Evolutionary conservation across 1,140 invertebrate species (phyloP).

Genomic region (Caenorhabditis latens): DNA sequence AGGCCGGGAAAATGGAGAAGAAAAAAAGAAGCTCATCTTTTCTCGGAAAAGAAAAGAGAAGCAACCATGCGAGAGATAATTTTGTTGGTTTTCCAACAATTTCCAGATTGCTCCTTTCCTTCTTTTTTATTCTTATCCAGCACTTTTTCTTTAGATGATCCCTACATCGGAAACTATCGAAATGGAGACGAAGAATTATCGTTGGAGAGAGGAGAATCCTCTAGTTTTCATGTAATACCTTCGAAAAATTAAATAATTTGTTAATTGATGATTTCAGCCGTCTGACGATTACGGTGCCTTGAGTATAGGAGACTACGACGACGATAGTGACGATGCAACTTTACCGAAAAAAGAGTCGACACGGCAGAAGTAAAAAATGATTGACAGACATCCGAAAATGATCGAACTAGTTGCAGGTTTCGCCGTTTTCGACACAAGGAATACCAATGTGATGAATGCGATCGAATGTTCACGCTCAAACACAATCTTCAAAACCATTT

Average conservation of each 20-base stretch:
- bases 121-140: background rate
- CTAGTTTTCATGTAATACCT: background rate
- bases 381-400: background rate
- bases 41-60: slow-evolving; percentile 1
- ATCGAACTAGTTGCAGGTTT: slow-evolving; percentile 21
- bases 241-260: background rate
- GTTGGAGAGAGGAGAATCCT: slow-evolving; percentile 18
- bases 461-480: slow-evolving; percentile 49
- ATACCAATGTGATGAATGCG: slow-evolving; percentile 53
- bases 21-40: background rate
- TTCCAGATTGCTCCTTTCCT: slow-evolving; percentile 28
- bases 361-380: background rate
- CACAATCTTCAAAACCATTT: slow-evolving; percentile 51
- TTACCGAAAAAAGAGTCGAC: background rate
- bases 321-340: background rate
- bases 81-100: slow-evolving; percentile 40
- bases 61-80: slow-evolving; percentile 39
- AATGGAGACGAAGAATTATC: slow-evolving; percentile 6
- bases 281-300: background rate
- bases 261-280: background rate
- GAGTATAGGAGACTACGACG: background rate
- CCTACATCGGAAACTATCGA: background rate
- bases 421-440: slow-evolving; percentile 56
- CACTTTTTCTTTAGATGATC: background rate
- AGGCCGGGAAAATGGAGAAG: background rate